These are phyloP conservation scores for Loris lydekkerianus DNA, from an alignment of 2,797 vertebrate genomes.

Conservation along the genomic window DNA sequence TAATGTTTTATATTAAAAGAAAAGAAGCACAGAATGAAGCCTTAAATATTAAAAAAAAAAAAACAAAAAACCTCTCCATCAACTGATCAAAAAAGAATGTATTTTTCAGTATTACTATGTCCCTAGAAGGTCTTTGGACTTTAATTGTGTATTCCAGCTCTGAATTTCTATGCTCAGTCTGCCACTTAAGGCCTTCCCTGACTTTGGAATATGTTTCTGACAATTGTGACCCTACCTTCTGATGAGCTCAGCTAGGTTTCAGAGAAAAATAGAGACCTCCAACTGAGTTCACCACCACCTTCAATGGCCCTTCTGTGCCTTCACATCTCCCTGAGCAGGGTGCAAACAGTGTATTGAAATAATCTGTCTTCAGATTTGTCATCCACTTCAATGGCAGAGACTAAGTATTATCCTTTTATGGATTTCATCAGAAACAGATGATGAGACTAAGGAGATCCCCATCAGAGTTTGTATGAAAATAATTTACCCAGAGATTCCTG, in stretches of 20 bases:
- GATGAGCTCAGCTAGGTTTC: background rate
- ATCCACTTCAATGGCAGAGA: background rate
- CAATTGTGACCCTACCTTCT: background rate
- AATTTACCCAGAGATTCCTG: background rate
- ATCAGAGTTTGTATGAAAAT: background rate
- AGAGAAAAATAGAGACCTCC: background rate
- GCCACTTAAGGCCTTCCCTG: background rate
- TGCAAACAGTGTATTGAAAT: background rate
- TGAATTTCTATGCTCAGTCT: background rate
- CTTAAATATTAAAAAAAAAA: background rate
- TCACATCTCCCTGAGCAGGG: background rate
- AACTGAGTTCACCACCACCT: background rate
- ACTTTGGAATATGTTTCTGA: background rate
- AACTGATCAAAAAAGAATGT: background rate
- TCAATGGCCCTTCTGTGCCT: background rate
- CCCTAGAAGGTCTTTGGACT: background rate
- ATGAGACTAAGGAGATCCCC: background rate
- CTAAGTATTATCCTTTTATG: background rate
- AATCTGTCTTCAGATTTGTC: background rate
- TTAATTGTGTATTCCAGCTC: background rate
- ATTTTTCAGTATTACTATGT: background rate
- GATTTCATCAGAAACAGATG: conserved; percentile 27
- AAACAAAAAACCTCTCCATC: too few species aligned
- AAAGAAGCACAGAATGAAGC: background rate
- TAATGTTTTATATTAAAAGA: background rate